Base-by-base conservation (phyloP, 2,113 vertebrate genomes). In the Andinoacara biseriatus region DNA sequence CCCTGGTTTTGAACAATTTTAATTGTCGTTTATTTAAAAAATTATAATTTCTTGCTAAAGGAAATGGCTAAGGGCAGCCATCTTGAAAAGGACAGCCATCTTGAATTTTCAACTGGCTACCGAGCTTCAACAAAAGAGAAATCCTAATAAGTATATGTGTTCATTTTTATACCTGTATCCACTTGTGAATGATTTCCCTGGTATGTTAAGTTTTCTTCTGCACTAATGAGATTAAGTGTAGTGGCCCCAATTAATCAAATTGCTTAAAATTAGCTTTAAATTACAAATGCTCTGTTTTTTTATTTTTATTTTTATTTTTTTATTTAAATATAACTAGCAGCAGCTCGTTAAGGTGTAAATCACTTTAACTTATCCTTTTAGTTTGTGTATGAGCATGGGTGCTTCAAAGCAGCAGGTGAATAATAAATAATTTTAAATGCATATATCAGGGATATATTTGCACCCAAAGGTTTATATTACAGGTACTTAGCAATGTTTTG, bases 1-100 rank as follows among this genome's bases (percentile, higher is more conserved):
- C 24, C 5, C 18, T 49, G 10, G 10, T 18, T 46, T 40, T 0
- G 46, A 46, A 18, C 46, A 3, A 26, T 67, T 67, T 67, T 26
- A 46, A 67, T 3, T 49, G 40, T 26, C 29, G 4, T 18, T 26
- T 26, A 69, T 69, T 29, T 49, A 69, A 69, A 69, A 11, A 69
- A 9, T 1, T 7, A 10, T 10, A 56, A 20, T 56, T 56, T n/a
- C 20, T 10, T 7, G 24, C 49, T 15, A 0, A 0, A 49, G 40
- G 1, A 67, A 40, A 49, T 18, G 40, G 14, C 33, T 38, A 38
- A 10, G 35, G 35, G 35, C 35, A 38, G 35, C 22, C 40, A 67
- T 33, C 29, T 54, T 60, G 29, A 20, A 62, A 62, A 62, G 18
- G 60, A 33, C 62, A 26, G 63, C 63, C 63, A 69, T 69, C 15